phyloP scores from a whole-genome alignment of 2,888 invertebrate genomes.

The Cephus rjabovi region DNA sequence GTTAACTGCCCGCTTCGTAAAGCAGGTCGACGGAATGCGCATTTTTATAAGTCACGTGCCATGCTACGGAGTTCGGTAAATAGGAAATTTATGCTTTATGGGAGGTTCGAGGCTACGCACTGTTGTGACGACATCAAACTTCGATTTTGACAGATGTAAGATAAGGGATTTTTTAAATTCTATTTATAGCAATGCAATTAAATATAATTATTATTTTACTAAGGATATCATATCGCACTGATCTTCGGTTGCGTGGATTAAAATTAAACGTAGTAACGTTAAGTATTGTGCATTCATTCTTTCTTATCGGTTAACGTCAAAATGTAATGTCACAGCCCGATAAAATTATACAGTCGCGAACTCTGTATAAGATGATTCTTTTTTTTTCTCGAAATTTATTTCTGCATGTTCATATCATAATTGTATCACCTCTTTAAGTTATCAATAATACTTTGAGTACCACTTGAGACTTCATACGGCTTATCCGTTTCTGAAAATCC shows the following conservation, averaged over 20 bases:
- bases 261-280: too few relatives aligned
- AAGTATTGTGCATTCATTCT: too few relatives aligned
- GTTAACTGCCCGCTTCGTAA: not conserved
- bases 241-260: too few relatives aligned
- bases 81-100: not conserved
- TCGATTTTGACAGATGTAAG: too few relatives aligned
- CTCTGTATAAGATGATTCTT: not conserved
- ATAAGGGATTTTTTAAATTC: too few relatives aligned
- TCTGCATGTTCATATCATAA: not conserved
- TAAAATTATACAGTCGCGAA: not conserved
- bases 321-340: not conserved
- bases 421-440: not conserved
- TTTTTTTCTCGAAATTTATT: not conserved
- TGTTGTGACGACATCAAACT: too few relatives aligned
- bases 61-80: not conserved
- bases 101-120: not conserved
- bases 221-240: too few relatives aligned
- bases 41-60: not conserved
- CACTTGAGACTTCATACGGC: not conserved
- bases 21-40: not conserved
- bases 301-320: too few relatives aligned
- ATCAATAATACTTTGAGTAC: not conserved
- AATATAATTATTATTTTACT: too few relatives aligned
- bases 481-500: not conserved
- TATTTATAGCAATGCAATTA: too few relatives aligned